These are phyloP conservation scores for Manis pentadactyla DNA, from an alignment of 2,797 vertebrate genomes.

Conservation along the genomic window DNA sequence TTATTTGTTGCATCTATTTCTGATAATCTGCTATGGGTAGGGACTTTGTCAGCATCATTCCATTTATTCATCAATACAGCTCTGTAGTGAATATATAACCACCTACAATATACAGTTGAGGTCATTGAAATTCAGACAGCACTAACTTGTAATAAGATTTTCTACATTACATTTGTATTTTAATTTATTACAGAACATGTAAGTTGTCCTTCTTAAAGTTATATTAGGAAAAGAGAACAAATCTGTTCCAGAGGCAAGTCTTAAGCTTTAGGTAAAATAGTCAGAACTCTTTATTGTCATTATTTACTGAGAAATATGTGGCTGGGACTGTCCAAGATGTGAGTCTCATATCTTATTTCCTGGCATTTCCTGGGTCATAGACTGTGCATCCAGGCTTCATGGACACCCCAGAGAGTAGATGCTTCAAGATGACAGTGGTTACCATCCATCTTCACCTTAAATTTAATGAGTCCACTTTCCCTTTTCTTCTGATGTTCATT, in stretches of 20 bases:
- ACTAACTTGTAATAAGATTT: background rate
- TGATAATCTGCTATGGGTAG: background rate
- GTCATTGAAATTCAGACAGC: background rate
- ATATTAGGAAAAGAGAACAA: background rate
- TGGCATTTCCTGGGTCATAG: accelerated
- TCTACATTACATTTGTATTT: background rate
- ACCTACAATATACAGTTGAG: background rate
- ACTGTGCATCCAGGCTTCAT: accelerated
- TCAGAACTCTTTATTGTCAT: background rate
- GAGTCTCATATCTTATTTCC: background rate
- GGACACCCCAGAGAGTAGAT: accelerated
- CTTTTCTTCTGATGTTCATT: background rate
- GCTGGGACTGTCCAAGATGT: background rate
- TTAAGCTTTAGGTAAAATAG: background rate
- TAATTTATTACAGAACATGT: background rate
- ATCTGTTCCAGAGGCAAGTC: background rate
- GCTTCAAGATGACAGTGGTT: background rate
- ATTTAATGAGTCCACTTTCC: background rate
- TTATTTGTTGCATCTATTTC: background rate
- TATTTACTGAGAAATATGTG: background rate
- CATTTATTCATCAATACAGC: background rate
- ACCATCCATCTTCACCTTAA: background rate
- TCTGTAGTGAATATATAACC: background rate
- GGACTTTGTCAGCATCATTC: background rate
- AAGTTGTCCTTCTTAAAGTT: background rate